Conservation (phyloP, 2,113 vertebrate genomes). For the Rhineura floridana region DNA sequence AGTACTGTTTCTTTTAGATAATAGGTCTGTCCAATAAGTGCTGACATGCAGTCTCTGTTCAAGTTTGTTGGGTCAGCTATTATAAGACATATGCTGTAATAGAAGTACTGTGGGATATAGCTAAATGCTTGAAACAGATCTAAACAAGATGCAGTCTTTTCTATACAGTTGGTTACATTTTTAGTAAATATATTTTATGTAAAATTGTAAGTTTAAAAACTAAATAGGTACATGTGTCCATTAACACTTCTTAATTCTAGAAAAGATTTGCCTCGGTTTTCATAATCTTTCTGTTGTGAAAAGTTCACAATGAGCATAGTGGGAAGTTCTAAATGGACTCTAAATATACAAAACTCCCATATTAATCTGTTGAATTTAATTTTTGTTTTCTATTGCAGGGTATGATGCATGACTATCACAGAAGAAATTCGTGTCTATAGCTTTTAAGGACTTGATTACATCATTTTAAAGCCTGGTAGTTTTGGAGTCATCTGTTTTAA, state of each 20-base stretch:
- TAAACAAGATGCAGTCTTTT: not conserved
- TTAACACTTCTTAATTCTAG: not conserved
- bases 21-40: not conserved
- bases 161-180: not conserved
- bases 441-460: conserved; percentile 93
- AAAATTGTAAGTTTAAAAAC: not conserved
- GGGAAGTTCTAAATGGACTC: not conserved
- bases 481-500: conserved; percentile 81
- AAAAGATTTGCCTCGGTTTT: not conserved
- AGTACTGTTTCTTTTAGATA: not conserved
- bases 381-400: conserved; percentile 76
- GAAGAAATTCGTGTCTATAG: conserved; percentile 97
- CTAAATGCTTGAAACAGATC: not conserved
- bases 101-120: not conserved
- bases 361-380: not conserved
- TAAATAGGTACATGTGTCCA: not conserved
- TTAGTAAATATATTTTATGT: not conserved
- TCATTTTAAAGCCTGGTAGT: conserved; percentile 97
- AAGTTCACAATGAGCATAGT: not conserved
- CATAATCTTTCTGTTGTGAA: not conserved
- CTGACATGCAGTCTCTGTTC: not conserved
- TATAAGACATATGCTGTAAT: not conserved
- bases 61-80: not conserved
- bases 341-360: not conserved
- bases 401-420: conserved; percentile 93